Percentiles rank a stretch among this genome's conserved stretches.
Conservation (phyloP, 2,113 vertebrate species). For the Poeciliopsis retropinna region DNA sequence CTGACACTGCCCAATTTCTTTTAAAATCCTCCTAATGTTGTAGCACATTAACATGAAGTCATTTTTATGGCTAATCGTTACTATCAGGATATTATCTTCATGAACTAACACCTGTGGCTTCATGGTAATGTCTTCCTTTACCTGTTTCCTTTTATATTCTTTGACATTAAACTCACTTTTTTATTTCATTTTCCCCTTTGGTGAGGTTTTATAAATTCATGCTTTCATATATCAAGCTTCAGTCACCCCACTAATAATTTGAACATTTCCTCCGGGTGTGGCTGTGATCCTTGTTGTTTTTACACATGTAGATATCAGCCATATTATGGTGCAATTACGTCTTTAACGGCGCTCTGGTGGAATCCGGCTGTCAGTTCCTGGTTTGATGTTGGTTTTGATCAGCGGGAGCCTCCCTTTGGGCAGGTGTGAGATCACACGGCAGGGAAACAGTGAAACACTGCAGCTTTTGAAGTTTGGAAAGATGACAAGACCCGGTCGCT, state of each 20-base stretch:
- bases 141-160: not conserved
- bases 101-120: too few species aligned
- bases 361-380: slow-evolving; percentile 11
- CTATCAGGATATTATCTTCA: too few species aligned
- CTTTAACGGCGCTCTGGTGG: slow-evolving; percentile 39
- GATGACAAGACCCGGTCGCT: slow-evolving; percentile 38
- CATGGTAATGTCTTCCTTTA: too few species aligned
- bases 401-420: slow-evolving; percentile 22
- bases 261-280: slow-evolving; percentile 26
- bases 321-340: slow-evolving; percentile 46
- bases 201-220: slow-evolving; percentile 25
- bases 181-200: not conserved
- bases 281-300: slow-evolving; percentile 19
- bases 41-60: too few species aligned
- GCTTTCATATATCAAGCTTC: slow-evolving; percentile 25
- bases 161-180: not conserved
- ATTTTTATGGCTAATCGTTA: too few species aligned
- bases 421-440: slow-evolving; percentile 28
- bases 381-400: slow-evolving; percentile 29
- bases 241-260: slow-evolving; percentile 18
- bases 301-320: slow-evolving; percentile 6
- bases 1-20: too few species aligned
- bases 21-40: too few species aligned
- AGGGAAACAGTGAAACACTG: slow-evolving; percentile 12
- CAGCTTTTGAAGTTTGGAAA: slow-evolving; percentile 41